Base-by-base conservation (phyloP, 1,140 invertebrate species). In the Eupristina koningsbergeri region DNA sequence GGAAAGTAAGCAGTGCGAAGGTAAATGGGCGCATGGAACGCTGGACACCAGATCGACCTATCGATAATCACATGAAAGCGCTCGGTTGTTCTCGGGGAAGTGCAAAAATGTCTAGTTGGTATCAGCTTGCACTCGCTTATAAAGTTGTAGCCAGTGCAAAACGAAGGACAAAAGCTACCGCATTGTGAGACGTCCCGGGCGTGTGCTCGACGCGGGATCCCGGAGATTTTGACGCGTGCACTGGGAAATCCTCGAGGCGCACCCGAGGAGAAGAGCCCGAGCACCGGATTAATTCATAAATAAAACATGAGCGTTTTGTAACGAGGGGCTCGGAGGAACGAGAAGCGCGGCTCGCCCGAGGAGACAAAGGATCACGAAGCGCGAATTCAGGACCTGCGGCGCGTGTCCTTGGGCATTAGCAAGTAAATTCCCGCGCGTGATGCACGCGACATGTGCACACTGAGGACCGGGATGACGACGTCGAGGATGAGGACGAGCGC, bases 341-440 rank as follows among this genome's bases (percentile, higher is more conserved):
- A 76, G 50, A 58, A 58, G 26, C 34, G 17, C n/a, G 15, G 47
- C 9, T 2, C 8, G 2, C 31, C 1, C 17, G n/a, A 76, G 15
- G 41, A 79, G 77, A 79, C 77, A 79, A 79, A 67, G 39, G 77
- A 79, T 73, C n/a, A 36, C 13, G 41, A 29, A 61, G 19, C 61
- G 41, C 61, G 77, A 79, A 79, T n/a, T 41, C 36, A 67, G 77
- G 61, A 15, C 5, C 61, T 39, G 67, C n/a, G 61, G 31, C 5
- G 7, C 9, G 41, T 26, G 63, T 50, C 63, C 63, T 67, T 69
- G 41, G 11, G 19, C 41, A 39, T 80, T 77, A 77, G 26, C 75
- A 77, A 77, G 75, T 63, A 77, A 77, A 63, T 39, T 34, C 36
- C 58, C 6, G 53, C 15, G 36, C 34, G 39, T 41, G 47, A 31